Percentiles rank a stretch among this genome's conserved stretches.
These are phyloP conservation scores for Druon quercuslanigerum DNA, from an alignment of 1,140 invertebrate genomes.

Conservation along the genomic window DNA sequence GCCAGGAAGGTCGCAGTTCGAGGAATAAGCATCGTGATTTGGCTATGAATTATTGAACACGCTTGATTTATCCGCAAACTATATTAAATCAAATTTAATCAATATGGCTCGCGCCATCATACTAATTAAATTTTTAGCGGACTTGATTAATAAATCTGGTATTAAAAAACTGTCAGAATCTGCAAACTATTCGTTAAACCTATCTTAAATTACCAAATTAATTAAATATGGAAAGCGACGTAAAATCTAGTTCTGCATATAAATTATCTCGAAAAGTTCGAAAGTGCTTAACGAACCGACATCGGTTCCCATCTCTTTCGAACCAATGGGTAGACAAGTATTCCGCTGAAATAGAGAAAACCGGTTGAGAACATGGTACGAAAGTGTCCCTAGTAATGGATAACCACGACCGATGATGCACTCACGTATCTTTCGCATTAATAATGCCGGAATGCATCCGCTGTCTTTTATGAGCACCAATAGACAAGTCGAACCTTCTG, in stretches of 20 bases:
- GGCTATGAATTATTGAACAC: constrained; percentile 25
- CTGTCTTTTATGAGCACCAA: too few relatives aligned
- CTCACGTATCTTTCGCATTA: too few relatives aligned
- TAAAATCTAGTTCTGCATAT: background rate
- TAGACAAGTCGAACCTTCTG: too few relatives aligned
- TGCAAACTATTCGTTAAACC: background rate
- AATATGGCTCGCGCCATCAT: constrained; percentile 26
- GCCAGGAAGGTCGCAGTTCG: constrained; percentile 23
- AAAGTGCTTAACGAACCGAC: constrained; percentile 11
- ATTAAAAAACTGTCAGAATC: constrained; percentile 14
- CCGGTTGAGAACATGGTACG: background rate
- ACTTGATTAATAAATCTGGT: constrained; percentile 19
- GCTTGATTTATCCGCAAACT: constrained; percentile 5
- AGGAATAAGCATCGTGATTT: constrained; percentile 20
- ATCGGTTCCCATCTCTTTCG: background rate
- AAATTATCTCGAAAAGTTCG: background rate
- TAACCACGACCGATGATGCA: too few relatives aligned
- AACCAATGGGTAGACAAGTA: background rate
- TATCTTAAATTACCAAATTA: constrained; percentile 23
- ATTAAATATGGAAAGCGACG: constrained; percentile 1
- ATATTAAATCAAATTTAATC: constrained; percentile 32
- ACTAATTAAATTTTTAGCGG: constrained; percentile 19
- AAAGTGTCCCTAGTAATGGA: background rate
- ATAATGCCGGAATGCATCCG: too few relatives aligned
- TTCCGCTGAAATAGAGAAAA: background rate